Conservation (phyloP, 2,113 vertebrate genomes). For the Lontra canadensis region DNA sequence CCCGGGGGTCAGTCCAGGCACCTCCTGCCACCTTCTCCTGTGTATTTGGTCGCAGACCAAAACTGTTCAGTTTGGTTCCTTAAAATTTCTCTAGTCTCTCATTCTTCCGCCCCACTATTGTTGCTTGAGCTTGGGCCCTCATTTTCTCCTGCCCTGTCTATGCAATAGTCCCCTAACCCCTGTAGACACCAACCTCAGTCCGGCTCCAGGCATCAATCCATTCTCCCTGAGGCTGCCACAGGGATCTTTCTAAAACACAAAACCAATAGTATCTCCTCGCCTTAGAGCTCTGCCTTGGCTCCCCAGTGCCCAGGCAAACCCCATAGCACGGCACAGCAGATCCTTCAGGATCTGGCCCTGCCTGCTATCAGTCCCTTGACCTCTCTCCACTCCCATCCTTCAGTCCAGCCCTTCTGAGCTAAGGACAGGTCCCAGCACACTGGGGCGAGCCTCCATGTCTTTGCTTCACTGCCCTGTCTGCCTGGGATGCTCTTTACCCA, state of each 20-base stretch:
- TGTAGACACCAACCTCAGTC: background rate
- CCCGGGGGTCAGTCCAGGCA: background rate
- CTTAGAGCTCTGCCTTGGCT: background rate
- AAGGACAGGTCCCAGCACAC: background rate
- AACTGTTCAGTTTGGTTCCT: background rate
- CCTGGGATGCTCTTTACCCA: background rate
- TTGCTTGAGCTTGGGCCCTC: background rate
- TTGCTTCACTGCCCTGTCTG: background rate
- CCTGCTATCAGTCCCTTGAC: background rate
- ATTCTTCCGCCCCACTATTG: fast-evolving
- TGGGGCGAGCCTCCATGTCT: background rate
- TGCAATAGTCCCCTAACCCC: background rate
- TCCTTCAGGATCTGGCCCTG: background rate
- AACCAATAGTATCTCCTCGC: background rate
- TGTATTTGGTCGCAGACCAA: background rate
- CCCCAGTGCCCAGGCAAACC: background rate
- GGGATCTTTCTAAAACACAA: background rate
- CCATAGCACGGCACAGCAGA: background rate
- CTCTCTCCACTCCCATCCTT: background rate
- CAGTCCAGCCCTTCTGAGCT: background rate
- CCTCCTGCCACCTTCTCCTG: background rate
- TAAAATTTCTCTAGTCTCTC: background rate
- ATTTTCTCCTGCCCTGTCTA: fast-evolving
- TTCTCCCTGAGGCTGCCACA: background rate
- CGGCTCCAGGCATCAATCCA: background rate